Base-by-base conservation (phyloP, 2,113 vertebrate species). In the Oxyura jamaicensis region DNA sequence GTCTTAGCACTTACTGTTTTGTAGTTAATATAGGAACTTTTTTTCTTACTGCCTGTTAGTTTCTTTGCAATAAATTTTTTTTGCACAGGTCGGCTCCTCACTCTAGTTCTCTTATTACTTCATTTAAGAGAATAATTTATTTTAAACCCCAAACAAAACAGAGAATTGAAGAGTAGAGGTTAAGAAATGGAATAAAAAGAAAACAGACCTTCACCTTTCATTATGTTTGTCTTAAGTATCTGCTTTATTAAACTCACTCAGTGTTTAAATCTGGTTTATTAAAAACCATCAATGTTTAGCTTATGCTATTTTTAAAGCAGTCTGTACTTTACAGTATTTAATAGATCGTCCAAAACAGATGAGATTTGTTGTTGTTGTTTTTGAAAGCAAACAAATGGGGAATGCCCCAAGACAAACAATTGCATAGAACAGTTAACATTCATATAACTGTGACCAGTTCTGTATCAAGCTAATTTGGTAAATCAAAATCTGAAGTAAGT, bases 1-100 rank as follows among this genome's bases (percentile, higher is more conserved):
- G 91, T 91, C 93, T 97, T 97, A 97, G 94, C 97, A 96, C 93
- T 97, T 97, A 97, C 93, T 91, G 93, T 89, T 93, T 85, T 91
- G 80, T 85, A 97, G 94, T 94, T 97, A 93, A 96, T 81, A 56
- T 4, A 76, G 60, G 77, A 91, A 90, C 76, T 72, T 95, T 92
- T 92, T 91, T 73, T 79, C 83, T 60, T 31, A 3, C 46, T 2
- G 55, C 62, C 78, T 95, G 72, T 23, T 83, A 74, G 65, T 78
- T 95, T 55, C 67, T 88, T 58, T 88, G 82, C 72, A 92, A 94
- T 96, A 97, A 96, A 95, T 96, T 92, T 91, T 65, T 65, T 88
- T 68, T 75, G 78, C 88, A 80, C 86, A 85, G 89, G 77, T 95
- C 50, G 0, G 52, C 82, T 96, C 73, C 83, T 96, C 77, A 50